These are phyloP conservation scores for Odontophorus gujanensis DNA, from an alignment of 2,113 vertebrate species.

Conservation along the genomic window DNA sequence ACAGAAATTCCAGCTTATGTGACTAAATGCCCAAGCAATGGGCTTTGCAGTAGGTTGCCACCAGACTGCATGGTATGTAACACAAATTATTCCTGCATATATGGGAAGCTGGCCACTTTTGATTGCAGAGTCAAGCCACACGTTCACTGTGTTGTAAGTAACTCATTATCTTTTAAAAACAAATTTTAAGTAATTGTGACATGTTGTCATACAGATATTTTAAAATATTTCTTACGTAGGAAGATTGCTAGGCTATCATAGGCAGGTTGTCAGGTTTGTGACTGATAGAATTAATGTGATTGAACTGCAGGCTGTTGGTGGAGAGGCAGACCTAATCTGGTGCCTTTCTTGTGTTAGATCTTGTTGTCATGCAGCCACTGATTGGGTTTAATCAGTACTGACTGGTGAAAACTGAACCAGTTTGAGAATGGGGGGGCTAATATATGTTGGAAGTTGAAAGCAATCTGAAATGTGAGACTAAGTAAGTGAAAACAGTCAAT, in stretches of 20 bases:
- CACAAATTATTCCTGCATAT: constrained; percentile 89
- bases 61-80: constrained; percentile 87
- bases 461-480: neutral
- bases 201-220: neutral
- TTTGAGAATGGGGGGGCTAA: neutral
- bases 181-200: neutral
- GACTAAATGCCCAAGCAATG: constrained; percentile 89
- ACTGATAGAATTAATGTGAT: accelerated
- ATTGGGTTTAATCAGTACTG: neutral
- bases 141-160: constrained; percentile 91
- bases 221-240: no score
- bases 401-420: neutral
- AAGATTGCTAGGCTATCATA: neutral
- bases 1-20: constrained; percentile 74
- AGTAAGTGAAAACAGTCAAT: neutral
- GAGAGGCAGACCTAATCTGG: neutral
- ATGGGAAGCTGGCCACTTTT: constrained; percentile 85
- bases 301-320: neutral
- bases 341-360: neutral
- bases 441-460: neutral
- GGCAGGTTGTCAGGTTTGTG: neutral
- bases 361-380: neutral
- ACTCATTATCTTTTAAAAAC: neutral
- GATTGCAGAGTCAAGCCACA: constrained; percentile 84
- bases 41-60: constrained; percentile 86